Evolutionary conservation across 2,888 invertebrate species (phyloP), one percentile per base, ranked within the genome.

Genomic region (Acleris holmiana): DNA sequence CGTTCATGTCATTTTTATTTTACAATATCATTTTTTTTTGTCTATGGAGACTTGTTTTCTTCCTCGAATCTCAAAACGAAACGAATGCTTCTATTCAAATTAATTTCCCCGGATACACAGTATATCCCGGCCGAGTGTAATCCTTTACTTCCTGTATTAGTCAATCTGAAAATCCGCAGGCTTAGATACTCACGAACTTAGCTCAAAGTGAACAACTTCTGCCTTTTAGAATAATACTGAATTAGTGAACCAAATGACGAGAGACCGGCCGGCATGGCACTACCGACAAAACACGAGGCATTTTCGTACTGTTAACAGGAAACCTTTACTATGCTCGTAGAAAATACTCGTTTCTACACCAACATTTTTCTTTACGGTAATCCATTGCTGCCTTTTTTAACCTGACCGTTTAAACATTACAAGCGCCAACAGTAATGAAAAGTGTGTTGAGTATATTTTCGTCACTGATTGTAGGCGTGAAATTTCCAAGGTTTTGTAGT

Each of bases 241-340:
- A 85, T 85, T 85, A 83, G 82, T 77, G 76, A 82, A 81, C 77
- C 81, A 84, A 85, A 86, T 82, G 80, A 79, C 80, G 79, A 74
- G 73, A 61, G 56, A 58, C 65, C 70, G 72, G 69, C 71, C 63
- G 70, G 72, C 76, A 79, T 62, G 70, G 72, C 76, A 79, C 78
- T 80, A 81, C 80, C 76, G 72, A 71, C 70, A 66, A 66, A 61
- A 49, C 67, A 67, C 66, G 74, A 74, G 75, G 73, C 75, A 74
- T 80, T 85, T 84, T 80, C 82, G 72, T 67, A 77, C 73, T 82
- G 83, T 84, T 84, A 83, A 86, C 84, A 83, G 79, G 70, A 79
- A 70, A 60, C 65, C 59, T 54, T 46, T 60, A 65, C 59, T 55
- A 35, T 50, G 49, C 7, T 23, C 49, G 60, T 55, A 55, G 54